These are phyloP conservation scores for Poeciliopsis occidentalis DNA, from an alignment of 2,113 vertebrate genomes.

Conservation along the genomic window DNA sequence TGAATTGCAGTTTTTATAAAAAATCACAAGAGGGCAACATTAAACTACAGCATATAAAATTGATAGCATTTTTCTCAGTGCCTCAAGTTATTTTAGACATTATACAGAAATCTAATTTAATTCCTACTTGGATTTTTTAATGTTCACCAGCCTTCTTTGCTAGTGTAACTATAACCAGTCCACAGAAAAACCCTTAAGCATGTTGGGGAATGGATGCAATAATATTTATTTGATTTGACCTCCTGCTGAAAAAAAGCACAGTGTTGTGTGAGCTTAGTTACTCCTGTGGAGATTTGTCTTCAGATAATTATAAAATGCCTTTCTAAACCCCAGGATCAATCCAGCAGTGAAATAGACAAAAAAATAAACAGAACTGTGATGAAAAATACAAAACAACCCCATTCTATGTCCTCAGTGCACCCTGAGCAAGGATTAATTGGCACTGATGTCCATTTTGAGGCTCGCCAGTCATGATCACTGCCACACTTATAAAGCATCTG, in stretches of 20 bases:
- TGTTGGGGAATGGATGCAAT: conserved; percentile 10
- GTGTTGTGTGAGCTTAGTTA: conserved; percentile 33
- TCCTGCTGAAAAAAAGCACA: conserved; percentile 48
- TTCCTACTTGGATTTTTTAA: neutral
- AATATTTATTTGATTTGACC: conserved; percentile 55
- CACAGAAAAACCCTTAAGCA: conserved; percentile 10
- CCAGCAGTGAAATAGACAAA: conserved; percentile 1
- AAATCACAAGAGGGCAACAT: conserved; percentile 74
- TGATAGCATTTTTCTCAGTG: conserved; percentile 1
- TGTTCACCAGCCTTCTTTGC: conserved; percentile 9
- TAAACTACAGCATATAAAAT: conserved; percentile 49
- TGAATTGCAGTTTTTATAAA: conserved; percentile 62
- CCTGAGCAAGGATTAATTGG: conserved; percentile 3
- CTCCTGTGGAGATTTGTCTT: conserved; percentile 55
- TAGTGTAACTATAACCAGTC: conserved; percentile 11
- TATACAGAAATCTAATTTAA: conserved; percentile 5
- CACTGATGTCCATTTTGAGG: conserved; percentile 5
- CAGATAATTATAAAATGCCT: conserved; percentile 38
- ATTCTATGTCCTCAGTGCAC: neutral
- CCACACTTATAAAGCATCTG: conserved; percentile 13
- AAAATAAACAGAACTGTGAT: conserved; percentile 16
- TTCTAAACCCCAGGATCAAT: conserved; percentile 38
- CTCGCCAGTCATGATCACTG: conserved; percentile 36
- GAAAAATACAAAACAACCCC: conserved; percentile 12
- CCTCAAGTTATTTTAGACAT: conserved; percentile 20